Conservation (phyloP, 2,113 vertebrate species). For the Clarias batrachus region DNA sequence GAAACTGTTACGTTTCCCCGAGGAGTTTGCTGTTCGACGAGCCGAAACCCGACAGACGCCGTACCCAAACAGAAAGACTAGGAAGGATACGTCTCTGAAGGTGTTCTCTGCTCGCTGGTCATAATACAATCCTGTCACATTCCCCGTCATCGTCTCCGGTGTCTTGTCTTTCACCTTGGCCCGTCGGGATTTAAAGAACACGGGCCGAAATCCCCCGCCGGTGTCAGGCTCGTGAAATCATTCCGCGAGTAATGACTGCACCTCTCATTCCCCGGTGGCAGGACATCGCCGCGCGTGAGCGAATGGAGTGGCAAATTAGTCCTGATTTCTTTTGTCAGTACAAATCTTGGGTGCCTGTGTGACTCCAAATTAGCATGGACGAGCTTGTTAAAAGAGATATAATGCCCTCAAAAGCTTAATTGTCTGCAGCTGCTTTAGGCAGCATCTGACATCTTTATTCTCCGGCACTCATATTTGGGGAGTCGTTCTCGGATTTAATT, state of each 20-base stretch:
- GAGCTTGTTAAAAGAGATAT: constrained; percentile 39
- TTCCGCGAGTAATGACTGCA: constrained; percentile 50
- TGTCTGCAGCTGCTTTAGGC: constrained; percentile 27
- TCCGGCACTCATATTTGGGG: constrained; percentile 13
- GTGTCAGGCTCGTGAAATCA: constrained; percentile 44
- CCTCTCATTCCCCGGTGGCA: constrained; percentile 35
- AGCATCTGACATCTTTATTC: constrained; percentile 34
- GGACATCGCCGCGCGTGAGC: background rate
- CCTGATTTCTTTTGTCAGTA: constrained; percentile 35
- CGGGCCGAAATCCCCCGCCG: constrained; percentile 28
- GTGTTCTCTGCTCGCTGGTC: constrained; percentile 45
- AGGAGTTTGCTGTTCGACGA: constrained; percentile 14
- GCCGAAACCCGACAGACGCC: background rate
- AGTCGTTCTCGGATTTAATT: constrained; percentile 32
- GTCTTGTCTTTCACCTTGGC: constrained; percentile 42
- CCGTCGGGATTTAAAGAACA: constrained; percentile 46
- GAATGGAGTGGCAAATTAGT: constrained; percentile 44
- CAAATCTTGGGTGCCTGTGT: constrained; percentile 34
- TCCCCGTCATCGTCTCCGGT: constrained; percentile 38
- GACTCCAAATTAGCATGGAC: constrained; percentile 35
- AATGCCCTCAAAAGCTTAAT: constrained; percentile 38
- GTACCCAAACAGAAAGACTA: background rate
- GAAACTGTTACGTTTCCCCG: background rate
- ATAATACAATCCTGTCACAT: constrained; percentile 48
- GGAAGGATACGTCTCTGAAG: constrained; percentile 22